Evolutionary conservation across 2,797 vertebrate genomes (phyloP), one percentile per base, ranked within the genome.

Genomic region (Notolepis coatsorum): DNA sequence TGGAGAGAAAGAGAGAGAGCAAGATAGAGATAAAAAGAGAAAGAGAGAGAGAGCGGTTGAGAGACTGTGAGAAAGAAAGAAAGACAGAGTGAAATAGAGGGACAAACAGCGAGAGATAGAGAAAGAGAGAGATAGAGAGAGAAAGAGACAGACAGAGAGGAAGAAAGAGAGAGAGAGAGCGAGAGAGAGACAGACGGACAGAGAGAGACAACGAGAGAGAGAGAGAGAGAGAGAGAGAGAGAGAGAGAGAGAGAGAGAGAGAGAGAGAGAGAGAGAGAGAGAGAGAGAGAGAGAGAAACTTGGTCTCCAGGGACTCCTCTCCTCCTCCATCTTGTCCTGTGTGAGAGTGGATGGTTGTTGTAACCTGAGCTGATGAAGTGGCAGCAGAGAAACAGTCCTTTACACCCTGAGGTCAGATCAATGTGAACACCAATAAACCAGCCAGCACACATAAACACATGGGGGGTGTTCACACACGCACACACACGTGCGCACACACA

Each of bases 341-440:
- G 18, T 8, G 15, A 30, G 54, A 51, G 59, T 61, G 63, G 59
- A 72, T 53, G 65, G 61, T 21, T 49, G 47, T 3, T 61, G 86
- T 82, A 89, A 91, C 79, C 61, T 68, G 86, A 90, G 75, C 79
- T 57, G 48, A 64, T 71, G 75, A 86, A 83, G 84, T 84, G 75
- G 80, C 75, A 20, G 52, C 72, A 68, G 71, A 79, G 71, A 71
- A 86, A 79, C 75, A 73, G 47, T 47, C 70, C 50, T 27, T 80
- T 82, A 79, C 81, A 80, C 82, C 75, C 78, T 39, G 64, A 81
- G 87, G 89, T 90, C 88, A 90, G 49, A 46, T 75, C 73, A 64
- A 83, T 61, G 81, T 80, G 82, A 86, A 79, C 79, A 49, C 71
- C 64, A 86, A 78, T 87, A 88, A 89, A 89, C 71, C 37, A 24